phyloP scores from a whole-genome alignment of 2,888 invertebrate species.

The Thera obeliscata region DNA sequence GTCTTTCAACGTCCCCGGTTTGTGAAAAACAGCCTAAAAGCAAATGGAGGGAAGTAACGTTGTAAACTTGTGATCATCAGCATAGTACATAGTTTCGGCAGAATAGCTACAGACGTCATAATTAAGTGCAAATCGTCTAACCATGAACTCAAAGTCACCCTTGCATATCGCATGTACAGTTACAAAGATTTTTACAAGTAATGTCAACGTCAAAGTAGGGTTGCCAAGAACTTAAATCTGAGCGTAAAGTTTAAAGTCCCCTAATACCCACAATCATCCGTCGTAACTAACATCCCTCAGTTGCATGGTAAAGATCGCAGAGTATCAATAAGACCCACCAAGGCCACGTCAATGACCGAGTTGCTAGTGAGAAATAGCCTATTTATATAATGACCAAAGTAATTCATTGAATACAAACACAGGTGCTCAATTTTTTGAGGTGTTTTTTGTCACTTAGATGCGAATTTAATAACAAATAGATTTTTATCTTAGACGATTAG shows the following conservation, averaged over 20 bases:
- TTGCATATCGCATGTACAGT: constrained; percentile 18
- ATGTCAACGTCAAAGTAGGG: constrained; percentile 23
- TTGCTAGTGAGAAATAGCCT: constrained; percentile 51
- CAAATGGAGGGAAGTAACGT: too few relatives aligned
- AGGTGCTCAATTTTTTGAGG: constrained; percentile 36
- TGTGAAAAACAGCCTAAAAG: too few relatives aligned
- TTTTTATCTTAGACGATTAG: not conserved
- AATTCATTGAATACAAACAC: constrained; percentile 45
- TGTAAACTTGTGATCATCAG: too few relatives aligned
- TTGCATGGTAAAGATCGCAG: too few relatives aligned
- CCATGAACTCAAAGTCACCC: constrained; percentile 30
- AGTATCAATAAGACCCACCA: too few relatives aligned
- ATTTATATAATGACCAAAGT: constrained; percentile 52
- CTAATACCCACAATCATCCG: too few relatives aligned
- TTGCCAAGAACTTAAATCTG: not conserved
- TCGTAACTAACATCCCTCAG: too few relatives aligned
- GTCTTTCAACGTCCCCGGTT: constrained; percentile 71
- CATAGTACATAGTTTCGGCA: too few relatives aligned
- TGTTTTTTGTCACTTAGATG: constrained; percentile 25
- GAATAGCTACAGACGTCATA: constrained; percentile 1
- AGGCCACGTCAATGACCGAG: constrained; percentile 68
- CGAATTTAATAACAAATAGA: constrained; percentile 19
- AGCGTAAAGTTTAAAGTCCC: too few relatives aligned
- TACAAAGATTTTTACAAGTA: constrained; percentile 26
- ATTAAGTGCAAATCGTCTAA: not conserved